Percentiles rank a stretch among this genome's conserved stretches.
phyloP scores from a whole-genome alignment of 2,797 vertebrate species.

The Liparis tanakae region DNA sequence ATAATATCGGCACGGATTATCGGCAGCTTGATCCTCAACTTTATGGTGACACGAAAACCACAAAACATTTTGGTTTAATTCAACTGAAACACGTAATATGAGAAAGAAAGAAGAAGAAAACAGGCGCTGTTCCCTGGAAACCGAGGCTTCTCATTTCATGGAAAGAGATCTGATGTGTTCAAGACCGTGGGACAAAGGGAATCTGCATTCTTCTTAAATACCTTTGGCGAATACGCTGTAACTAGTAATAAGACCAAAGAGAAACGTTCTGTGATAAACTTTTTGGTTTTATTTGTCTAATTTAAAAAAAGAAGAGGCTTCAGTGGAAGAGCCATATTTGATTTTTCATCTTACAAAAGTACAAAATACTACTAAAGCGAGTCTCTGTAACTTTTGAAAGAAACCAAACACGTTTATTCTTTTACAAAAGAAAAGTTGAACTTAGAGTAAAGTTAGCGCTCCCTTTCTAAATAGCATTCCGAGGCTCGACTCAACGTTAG shows the following conservation, averaged over 20 bases:
- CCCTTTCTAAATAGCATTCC: background rate
- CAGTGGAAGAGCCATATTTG: background rate
- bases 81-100: slow-evolving; percentile 20
- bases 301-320: background rate
- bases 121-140: slow-evolving; percentile 41
- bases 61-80: slow-evolving; percentile 48
- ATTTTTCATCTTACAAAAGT: background rate
- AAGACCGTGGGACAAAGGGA: slow-evolving; percentile 7
- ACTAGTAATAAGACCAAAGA: background rate
- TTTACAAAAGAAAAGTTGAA: slow-evolving; percentile 3
- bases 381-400: background rate
- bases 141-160: slow-evolving; percentile 31
- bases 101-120: background rate
- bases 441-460: background rate
- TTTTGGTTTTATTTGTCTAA: background rate
- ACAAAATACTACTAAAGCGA: background rate
- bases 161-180: slow-evolving; percentile 22
- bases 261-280: too few species aligned
- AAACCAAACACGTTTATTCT: background rate
- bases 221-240: background rate
- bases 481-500: too few species aligned
- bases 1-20: slow-evolving; percentile 20
- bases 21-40: background rate
- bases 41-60: slow-evolving; percentile 30
- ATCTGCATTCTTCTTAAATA: background rate